These are phyloP conservation scores for Agrochola litura DNA, from an alignment of 2,888 invertebrate genomes.

Conservation along the genomic window DNA sequence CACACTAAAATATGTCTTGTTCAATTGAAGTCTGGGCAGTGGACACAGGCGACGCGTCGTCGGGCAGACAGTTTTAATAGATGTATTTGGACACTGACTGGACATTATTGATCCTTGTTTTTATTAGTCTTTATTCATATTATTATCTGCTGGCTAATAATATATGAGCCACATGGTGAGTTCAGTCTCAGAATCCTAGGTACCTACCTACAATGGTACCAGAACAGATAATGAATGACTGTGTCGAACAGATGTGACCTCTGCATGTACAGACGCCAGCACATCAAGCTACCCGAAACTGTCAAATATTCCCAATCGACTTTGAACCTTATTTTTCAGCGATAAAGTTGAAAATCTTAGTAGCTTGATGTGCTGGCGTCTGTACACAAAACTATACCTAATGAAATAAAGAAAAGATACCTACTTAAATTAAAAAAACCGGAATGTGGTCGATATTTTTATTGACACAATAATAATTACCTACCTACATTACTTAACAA, in stretches of 20 bases:
- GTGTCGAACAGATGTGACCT: background rate
- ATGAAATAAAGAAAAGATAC: background rate
- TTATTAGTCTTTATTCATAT: background rate
- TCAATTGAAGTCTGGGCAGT: background rate
- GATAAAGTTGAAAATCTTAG: too few species aligned
- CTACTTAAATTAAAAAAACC: background rate
- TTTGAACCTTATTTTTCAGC: too few species aligned
- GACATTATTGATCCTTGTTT: background rate
- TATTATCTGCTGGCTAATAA: background rate
- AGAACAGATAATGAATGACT: background rate
- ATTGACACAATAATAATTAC: background rate
- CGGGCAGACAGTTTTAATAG: background rate
- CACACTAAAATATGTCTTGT: background rate
- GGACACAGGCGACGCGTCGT: background rate
- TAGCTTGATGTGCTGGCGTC: too few species aligned
- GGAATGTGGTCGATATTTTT: background rate
- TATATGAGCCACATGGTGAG: background rate
- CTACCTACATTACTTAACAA: background rate
- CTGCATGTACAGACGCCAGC: too few species aligned
- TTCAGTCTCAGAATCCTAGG: background rate
- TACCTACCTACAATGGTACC: background rate
- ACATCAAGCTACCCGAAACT: too few species aligned
- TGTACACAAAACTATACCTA: background rate
- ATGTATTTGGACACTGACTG: background rate
- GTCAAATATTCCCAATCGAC: too few species aligned